Evolutionary conservation across 1,140 invertebrate genomes (phyloP).

Genomic region (Diorhabda elongata): DNA sequence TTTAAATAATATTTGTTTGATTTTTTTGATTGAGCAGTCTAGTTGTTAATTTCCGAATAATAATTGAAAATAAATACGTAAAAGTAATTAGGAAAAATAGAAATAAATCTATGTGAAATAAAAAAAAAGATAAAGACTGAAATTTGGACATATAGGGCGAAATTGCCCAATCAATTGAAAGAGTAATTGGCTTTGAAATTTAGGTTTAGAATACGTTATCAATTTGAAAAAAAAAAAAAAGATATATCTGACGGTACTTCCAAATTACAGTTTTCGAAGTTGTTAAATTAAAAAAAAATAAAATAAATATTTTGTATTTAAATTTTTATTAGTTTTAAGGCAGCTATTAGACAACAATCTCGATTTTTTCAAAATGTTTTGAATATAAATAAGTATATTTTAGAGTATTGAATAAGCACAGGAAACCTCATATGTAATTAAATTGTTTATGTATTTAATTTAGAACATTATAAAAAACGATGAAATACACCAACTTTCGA

Average conservation of each 20-base stretch:
- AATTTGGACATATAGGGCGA: conserved; percentile 9
- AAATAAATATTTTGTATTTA: not conserved
- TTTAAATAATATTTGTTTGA: too few relatives aligned
- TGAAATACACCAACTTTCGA: too few relatives aligned
- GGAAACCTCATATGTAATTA: too few relatives aligned
- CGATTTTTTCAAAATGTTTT: not conserved
- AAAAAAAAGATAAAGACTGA: conserved; percentile 9
- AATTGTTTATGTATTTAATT: too few relatives aligned
- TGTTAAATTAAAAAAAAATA: not conserved
- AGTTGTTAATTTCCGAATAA: too few relatives aligned
- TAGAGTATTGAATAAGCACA: too few relatives aligned
- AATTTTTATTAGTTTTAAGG: not conserved
- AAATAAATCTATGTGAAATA: not conserved
- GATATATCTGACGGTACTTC: not conserved
- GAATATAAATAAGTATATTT: not conserved
- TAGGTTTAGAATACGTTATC: conserved; percentile 1
- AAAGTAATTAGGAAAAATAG: conserved; percentile 1
- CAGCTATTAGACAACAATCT: not conserved
- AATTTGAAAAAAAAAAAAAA: not conserved
- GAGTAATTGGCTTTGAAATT: conserved; percentile 4
- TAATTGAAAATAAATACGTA: not conserved
- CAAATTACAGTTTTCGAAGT: not conserved
- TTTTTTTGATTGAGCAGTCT: too few relatives aligned
- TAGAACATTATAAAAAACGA: too few relatives aligned
- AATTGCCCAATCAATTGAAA: not conserved